phyloP scores from a whole-genome alignment of 2,113 vertebrate genomes.

The Climacteris rufus region DNA sequence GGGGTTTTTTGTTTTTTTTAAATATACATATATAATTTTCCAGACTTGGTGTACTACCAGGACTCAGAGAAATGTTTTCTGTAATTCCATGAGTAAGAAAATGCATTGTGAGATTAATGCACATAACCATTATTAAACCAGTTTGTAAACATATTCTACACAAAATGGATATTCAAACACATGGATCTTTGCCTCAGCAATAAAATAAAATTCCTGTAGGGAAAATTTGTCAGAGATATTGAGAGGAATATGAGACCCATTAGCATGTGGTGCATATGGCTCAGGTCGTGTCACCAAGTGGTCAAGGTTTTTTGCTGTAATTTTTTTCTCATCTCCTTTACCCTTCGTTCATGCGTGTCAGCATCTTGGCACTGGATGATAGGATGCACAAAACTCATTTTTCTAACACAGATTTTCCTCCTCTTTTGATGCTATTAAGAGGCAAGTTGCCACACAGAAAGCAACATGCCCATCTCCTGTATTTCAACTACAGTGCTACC shows the following conservation, averaged over 20 bases:
- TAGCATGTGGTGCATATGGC: background rate
- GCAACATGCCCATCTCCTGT: background rate
- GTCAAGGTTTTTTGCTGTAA: background rate
- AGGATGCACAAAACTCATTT: background rate
- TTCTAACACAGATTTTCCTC: background rate
- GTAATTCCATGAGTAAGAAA: conserved; percentile 17
- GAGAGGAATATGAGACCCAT: background rate
- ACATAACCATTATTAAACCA: background rate
- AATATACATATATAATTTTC: no score
- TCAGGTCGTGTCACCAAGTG: background rate
- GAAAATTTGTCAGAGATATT: background rate
- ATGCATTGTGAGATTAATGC: background rate
- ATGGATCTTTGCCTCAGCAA: background rate
- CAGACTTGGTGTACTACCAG: background rate
- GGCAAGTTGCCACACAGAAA: background rate
- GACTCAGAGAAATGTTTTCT: background rate
- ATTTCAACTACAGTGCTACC: background rate
- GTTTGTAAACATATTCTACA: background rate
- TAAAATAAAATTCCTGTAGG: background rate
- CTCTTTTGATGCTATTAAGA: background rate
- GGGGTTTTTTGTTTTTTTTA: background rate
- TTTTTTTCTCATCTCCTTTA: background rate
- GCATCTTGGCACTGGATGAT: background rate
- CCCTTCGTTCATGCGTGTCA: background rate
- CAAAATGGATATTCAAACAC: background rate